Conservation (phyloP, 2,113 vertebrate genomes). For the Puffinus mauretanicus region DNA sequence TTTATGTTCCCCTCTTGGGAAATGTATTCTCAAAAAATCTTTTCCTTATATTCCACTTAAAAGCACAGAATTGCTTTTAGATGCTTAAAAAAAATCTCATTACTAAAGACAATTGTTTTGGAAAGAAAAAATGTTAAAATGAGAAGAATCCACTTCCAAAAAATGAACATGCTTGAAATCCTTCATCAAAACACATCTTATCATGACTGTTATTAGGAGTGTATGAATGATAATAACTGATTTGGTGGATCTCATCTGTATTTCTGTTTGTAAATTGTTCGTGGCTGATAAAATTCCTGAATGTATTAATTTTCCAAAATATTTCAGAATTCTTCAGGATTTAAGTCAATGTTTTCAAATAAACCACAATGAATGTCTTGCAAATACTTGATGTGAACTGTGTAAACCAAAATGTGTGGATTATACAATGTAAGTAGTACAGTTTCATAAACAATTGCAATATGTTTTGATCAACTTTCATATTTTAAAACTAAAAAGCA, state of each 20-base stretch:
- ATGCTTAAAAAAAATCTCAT: not conserved
- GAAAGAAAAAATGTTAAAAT: not conserved
- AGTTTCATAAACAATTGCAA: not conserved
- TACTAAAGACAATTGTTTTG: not conserved
- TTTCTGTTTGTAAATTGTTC: not conserved
- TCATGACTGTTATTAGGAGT: not conserved
- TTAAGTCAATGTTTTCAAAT: not conserved
- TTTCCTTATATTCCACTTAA: not conserved
- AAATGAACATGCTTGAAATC: not conserved
- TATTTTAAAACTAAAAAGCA: not conserved
- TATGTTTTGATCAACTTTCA: not conserved
- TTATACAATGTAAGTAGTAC: not conserved
- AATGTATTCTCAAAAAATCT: not conserved
- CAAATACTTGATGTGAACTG: not conserved
- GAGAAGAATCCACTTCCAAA: not conserved
- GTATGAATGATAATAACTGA: not conserved
- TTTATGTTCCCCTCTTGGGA: not conserved
- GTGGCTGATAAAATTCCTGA: not conserved
- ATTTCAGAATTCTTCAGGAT: not conserved
- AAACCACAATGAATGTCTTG: not conserved
- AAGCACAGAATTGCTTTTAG: not conserved
- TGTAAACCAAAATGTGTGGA: not conserved
- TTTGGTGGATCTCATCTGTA: not conserved
- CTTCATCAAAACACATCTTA: not conserved
- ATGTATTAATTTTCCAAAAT: not conserved